Evolutionary conservation across 1,140 invertebrate species (phyloP).

Genomic region (Euura saliciscinereae): DNA sequence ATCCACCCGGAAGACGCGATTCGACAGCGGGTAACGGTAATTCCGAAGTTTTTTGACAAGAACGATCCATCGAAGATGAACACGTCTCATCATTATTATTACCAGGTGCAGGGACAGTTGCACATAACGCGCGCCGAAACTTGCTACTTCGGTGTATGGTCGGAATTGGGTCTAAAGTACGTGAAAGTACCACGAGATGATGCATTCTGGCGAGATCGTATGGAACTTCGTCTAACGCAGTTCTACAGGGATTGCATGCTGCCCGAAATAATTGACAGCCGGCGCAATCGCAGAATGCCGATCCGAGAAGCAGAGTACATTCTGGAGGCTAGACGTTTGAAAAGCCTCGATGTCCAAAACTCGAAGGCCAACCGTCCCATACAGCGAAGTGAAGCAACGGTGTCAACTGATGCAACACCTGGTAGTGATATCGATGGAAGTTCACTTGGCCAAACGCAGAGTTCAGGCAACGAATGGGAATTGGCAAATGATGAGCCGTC

Average conservation of each 20-base stretch:
- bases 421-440: too few species aligned
- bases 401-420: too few species aligned
- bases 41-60: conserved; percentile 28
- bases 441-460: too few species aligned
- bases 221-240: conserved; percentile 18
- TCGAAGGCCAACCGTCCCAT: too few species aligned
- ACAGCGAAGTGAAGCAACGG: too few species aligned
- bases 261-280: conserved; percentile 38
- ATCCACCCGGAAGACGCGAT: not conserved
- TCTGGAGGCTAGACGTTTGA: not conserved
- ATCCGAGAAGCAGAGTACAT: conserved; percentile 30
- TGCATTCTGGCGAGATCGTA: conserved; percentile 31
- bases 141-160: conserved; percentile 28
- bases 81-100: conserved; percentile 10
- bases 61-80: conserved; percentile 20
- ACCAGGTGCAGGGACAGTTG: conserved; percentile 16
- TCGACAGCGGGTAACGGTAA: not conserved
- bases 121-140: conserved; percentile 23
- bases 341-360: too few species aligned
- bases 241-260: conserved; percentile 37
- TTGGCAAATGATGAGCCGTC: too few species aligned
- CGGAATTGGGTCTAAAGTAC: conserved; percentile 22
- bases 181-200: conserved; percentile 28
- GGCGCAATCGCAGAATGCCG: conserved; percentile 28
- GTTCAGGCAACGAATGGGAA: too few species aligned